Evolutionary conservation across 2,888 invertebrate species (phyloP).

Genomic region (Hydriomena furcata): DNA sequence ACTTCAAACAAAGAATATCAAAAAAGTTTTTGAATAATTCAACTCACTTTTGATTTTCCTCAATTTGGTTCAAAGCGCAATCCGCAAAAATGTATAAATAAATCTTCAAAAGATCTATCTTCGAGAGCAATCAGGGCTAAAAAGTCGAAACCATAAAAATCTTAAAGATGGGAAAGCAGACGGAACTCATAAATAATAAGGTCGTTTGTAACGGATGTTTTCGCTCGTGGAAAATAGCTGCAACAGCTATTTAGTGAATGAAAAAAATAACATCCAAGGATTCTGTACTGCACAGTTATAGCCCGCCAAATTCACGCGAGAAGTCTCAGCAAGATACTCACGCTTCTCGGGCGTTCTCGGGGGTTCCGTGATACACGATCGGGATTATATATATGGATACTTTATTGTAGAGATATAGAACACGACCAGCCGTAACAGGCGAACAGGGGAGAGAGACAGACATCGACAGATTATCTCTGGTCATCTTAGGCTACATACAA

Average conservation of each 20-base stretch:
- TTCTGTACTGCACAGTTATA: too few relatives aligned
- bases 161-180: slow-evolving; percentile 30
- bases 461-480: too few relatives aligned
- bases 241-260: slow-evolving; percentile 28
- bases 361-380: too few relatives aligned
- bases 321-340: too few relatives aligned
- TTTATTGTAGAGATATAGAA: too few relatives aligned
- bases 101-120: background rate
- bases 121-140: background rate
- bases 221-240: slow-evolving; percentile 32
- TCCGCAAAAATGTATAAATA: background rate
- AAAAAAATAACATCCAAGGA: background rate
- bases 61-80: slow-evolving; percentile 5
- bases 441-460: too few relatives aligned
- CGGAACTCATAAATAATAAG: slow-evolving; percentile 43
- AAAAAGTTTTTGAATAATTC: background rate
- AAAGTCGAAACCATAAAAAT: slow-evolving; percentile 14
- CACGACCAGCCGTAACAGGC: too few relatives aligned
- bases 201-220: slow-evolving; percentile 40
- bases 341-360: too few relatives aligned
- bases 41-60: background rate
- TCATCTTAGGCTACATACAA: too few relatives aligned
- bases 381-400: too few relatives aligned
- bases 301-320: too few relatives aligned
- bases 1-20: background rate